Percentiles rank a stretch among this genome's conserved stretches.
Conservation (phyloP, 2,888 invertebrate species). For the Patella pellucida region DNA sequence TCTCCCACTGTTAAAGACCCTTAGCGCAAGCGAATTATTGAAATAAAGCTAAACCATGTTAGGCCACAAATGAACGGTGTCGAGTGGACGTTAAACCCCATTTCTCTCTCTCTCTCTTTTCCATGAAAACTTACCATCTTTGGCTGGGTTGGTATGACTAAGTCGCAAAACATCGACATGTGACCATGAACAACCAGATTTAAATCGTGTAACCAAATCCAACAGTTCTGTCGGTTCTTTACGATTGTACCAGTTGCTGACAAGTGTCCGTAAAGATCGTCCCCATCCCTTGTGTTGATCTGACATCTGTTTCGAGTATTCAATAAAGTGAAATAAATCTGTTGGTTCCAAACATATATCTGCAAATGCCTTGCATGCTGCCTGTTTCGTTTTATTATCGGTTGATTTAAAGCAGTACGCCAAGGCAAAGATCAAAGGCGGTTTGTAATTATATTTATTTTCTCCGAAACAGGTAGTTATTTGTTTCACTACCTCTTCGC, state of each 20-base stretch:
- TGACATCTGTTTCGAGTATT: constrained; percentile 73
- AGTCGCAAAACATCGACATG: constrained; percentile 79
- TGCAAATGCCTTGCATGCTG: constrained; percentile 75
- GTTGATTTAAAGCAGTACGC: constrained; percentile 76
- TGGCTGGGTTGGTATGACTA: constrained; percentile 56
- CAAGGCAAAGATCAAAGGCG: constrained; percentile 76
- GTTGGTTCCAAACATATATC: constrained; percentile 77
- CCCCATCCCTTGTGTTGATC: constrained; percentile 74
- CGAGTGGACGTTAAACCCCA: too few relatives aligned
- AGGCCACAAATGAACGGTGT: too few relatives aligned
- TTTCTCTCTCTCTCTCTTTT: too few relatives aligned
- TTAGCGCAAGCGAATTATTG: too few relatives aligned
- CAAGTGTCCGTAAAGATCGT: constrained; percentile 77
- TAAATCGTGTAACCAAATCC: constrained; percentile 77
- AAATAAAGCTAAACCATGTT: too few relatives aligned
- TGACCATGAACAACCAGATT: constrained; percentile 78
- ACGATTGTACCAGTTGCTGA: constrained; percentile 78
- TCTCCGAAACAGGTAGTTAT: constrained; percentile 53
- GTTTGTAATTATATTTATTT: constrained; percentile 67
- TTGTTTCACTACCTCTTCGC: constrained; percentile 59
- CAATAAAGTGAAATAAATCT: constrained; percentile 78
- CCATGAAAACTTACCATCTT: constrained; percentile 54
- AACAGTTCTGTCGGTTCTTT: constrained; percentile 78
- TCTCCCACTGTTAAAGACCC: too few relatives aligned
- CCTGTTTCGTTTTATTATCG: constrained; percentile 73